These are phyloP conservation scores for Geotrypetes seraphini DNA, from an alignment of 2,797 vertebrate species.

Conservation along the genomic window DNA sequence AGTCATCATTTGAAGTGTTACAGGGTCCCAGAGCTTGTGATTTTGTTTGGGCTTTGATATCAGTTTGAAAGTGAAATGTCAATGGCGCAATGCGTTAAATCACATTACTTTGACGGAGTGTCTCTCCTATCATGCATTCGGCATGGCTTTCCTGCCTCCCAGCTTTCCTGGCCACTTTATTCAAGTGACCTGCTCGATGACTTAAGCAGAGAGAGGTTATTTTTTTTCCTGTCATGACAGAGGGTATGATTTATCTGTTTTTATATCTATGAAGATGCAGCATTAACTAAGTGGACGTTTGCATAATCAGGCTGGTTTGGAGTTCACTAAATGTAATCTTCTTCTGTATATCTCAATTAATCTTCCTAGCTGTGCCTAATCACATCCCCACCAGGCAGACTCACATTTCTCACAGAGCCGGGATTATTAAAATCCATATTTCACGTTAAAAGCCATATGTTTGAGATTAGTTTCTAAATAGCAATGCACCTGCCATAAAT, in stretches of 20 bases:
- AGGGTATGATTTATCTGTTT: slow-evolving; percentile 67
- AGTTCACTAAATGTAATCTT: slow-evolving; percentile 69
- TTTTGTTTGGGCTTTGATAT: no score
- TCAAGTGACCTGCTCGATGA: slow-evolving; percentile 10
- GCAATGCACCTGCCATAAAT: slow-evolving; percentile 54
- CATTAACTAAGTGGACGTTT: slow-evolving; percentile 65
- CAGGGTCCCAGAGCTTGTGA: no score
- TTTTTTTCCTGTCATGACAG: slow-evolving; percentile 19
- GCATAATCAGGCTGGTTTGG: slow-evolving; percentile 65
- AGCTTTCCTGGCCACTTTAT: background rate
- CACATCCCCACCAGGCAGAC: slow-evolving; percentile 65
- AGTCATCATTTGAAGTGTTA: no score
- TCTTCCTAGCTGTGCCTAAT: slow-evolving; percentile 79
- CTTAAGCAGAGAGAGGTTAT: slow-evolving; percentile 14
- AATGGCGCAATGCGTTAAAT: no score
- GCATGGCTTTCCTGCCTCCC: background rate
- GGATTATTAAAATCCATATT: slow-evolving; percentile 86
- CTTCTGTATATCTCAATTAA: slow-evolving; percentile 83
- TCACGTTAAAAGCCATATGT: slow-evolving; percentile 56
- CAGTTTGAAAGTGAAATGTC: no score
- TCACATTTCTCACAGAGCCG: slow-evolving; percentile 64
- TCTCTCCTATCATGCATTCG: no score
- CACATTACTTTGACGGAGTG: no score
- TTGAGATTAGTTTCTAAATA: slow-evolving; percentile 60
- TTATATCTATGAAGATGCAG: slow-evolving; percentile 58